Conservation (phyloP, 2,888 invertebrate species). For the Lycaena phlaeas region DNA sequence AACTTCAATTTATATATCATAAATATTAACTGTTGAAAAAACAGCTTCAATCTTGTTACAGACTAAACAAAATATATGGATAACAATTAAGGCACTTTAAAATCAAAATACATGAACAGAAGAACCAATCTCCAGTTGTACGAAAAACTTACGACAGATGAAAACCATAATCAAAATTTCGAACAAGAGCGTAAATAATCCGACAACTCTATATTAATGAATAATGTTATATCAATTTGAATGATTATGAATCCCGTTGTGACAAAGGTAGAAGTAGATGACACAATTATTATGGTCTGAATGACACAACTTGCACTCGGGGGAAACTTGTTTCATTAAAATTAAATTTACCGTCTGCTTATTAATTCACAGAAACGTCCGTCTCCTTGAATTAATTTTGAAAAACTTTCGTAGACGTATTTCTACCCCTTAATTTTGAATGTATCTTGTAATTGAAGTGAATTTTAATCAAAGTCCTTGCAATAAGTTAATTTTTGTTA, state of each 20-base stretch:
- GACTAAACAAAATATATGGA: too few relatives aligned
- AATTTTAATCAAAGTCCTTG: constrained; percentile 6
- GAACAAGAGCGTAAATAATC: too few relatives aligned
- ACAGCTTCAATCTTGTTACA: too few relatives aligned
- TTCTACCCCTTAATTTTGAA: constrained; percentile 8
- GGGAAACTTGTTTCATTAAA: constrained; percentile 63
- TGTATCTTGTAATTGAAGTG: constrained; percentile 7
- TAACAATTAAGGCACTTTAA: too few relatives aligned
- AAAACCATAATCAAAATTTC: too few relatives aligned
- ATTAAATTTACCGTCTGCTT: constrained; percentile 58
- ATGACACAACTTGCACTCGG: constrained; percentile 22
- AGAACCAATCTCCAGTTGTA: too few relatives aligned
- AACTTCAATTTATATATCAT: too few relatives aligned
- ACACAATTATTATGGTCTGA: constrained; percentile 10
- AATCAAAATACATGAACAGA: too few relatives aligned
- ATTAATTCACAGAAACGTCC: constrained; percentile 54
- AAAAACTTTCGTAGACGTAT: constrained; percentile 24
- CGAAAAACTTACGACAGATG: too few relatives aligned
- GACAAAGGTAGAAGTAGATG: constrained; percentile 5
- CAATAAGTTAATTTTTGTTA: background rate
- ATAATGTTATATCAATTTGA: constrained; percentile 1
- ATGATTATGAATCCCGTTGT: constrained; percentile 5
- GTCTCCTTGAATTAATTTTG: constrained; percentile 33
- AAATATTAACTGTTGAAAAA: too few relatives aligned
- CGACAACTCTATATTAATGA: background rate